phyloP scores from a whole-genome alignment of 2,113 vertebrate genomes.

The Mus spicilegus region DNA sequence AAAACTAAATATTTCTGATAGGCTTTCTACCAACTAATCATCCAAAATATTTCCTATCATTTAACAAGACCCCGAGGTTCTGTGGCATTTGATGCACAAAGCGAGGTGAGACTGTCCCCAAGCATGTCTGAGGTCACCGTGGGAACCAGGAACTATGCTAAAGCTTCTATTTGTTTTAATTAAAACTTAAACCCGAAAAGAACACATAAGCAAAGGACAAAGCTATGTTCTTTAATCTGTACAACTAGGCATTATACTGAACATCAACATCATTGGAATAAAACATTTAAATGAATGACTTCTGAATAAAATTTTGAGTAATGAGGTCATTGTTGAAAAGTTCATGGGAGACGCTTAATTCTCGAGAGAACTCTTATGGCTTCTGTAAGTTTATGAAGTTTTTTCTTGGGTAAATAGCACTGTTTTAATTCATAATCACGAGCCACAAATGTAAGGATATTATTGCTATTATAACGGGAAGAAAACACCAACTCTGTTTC shows the following conservation, averaged over 20 bases:
- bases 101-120: neutral
- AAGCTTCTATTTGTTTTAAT: neutral
- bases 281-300: neutral
- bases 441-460: conserved; percentile 9
- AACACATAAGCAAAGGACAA: neutral
- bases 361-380: neutral
- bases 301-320: neutral
- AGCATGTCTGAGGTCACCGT: neutral
- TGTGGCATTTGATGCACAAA: neutral
- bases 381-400: neutral
- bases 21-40: neutral
- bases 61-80: neutral
- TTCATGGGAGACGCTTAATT: neutral
- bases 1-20: neutral
- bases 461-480: conserved; percentile 19
- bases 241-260: neutral
- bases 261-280: neutral
- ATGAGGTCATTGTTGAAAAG: no score
- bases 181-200: neutral
- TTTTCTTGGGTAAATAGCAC: neutral
- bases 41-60: neutral
- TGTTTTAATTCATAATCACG: conserved; percentile 39
- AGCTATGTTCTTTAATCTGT: neutral
- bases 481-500: neutral
- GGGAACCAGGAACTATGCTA: neutral